These are phyloP conservation scores for Phrixothrix hirtus DNA, from an alignment of 2,888 invertebrate genomes.

Conservation along the genomic window DNA sequence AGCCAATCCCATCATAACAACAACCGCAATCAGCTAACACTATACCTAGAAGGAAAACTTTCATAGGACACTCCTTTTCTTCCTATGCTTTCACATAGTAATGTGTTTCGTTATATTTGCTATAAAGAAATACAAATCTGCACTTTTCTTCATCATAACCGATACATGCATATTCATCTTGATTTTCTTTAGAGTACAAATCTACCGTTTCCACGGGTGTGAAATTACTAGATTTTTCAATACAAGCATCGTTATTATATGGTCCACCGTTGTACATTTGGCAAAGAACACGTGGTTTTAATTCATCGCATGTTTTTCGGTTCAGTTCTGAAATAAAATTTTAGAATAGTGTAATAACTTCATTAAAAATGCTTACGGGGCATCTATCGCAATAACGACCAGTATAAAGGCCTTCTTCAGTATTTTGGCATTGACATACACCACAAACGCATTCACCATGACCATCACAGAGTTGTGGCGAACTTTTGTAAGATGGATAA, in stretches of 20 bases:
- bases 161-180: constrained; percentile 79
- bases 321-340: constrained; percentile 74
- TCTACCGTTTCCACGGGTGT: constrained; percentile 64
- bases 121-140: constrained; percentile 86
- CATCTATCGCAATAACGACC: constrained; percentile 94
- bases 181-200: constrained; percentile 70
- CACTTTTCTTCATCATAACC: constrained; percentile 90
- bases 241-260: constrained; percentile 66
- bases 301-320: constrained; percentile 87
- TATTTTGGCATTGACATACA: constrained; percentile 76
- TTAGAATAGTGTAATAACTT: not conserved
- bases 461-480: no score
- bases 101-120: constrained; percentile 70
- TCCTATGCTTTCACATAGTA: constrained; percentile 77
- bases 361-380: constrained; percentile 69
- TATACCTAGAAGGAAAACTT: constrained; percentile 79
- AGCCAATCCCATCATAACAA: constrained; percentile 92
- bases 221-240: constrained; percentile 68
- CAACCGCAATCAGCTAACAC: constrained; percentile 95
- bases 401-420: constrained; percentile 70
- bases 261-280: constrained; percentile 84
- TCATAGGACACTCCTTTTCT: constrained; percentile 83
- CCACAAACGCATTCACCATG: constrained; percentile 92
- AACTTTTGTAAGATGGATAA: constrained; percentile 82
- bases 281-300: constrained; percentile 93